phyloP scores from a whole-genome alignment of 2,113 vertebrate genomes.

The Myrmecophaga tridactyla region DNA sequence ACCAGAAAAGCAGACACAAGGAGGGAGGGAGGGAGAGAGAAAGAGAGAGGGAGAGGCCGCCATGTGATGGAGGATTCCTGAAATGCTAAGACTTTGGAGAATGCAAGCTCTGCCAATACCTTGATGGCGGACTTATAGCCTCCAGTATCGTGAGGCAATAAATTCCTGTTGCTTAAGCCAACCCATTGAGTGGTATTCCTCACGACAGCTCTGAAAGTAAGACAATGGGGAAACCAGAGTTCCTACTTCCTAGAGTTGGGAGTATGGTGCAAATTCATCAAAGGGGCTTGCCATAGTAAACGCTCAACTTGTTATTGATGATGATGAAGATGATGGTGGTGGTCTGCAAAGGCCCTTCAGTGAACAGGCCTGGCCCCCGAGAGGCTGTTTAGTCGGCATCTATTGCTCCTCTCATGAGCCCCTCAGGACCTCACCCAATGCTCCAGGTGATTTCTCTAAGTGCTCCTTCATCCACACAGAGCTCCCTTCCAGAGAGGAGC shows the following conservation, averaged over 20 bases:
- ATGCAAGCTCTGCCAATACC: no score
- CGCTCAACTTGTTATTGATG: neutral
- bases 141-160: no score
- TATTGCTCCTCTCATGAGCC: neutral
- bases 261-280: neutral
- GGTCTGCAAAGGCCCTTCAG: neutral
- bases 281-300: neutral
- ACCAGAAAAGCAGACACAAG: no score
- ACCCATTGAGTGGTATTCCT: no score
- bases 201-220: no score
- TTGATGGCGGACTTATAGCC: no score
- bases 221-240: neutral
- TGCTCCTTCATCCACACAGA: neutral
- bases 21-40: no score
- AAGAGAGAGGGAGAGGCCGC: no score
- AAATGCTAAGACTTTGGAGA: no score
- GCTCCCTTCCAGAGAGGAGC: neutral
- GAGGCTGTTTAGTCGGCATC: neutral
- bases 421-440: neutral
- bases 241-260: neutral
- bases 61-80: no score
- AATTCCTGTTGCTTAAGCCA: no score
- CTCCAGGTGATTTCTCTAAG: neutral
- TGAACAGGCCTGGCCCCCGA: neutral
- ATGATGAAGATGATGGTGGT: neutral